Percentiles rank a stretch among this genome's conserved stretches.
Conservation (phyloP, 2,113 vertebrate genomes). For the Zingel zingel region DNA sequence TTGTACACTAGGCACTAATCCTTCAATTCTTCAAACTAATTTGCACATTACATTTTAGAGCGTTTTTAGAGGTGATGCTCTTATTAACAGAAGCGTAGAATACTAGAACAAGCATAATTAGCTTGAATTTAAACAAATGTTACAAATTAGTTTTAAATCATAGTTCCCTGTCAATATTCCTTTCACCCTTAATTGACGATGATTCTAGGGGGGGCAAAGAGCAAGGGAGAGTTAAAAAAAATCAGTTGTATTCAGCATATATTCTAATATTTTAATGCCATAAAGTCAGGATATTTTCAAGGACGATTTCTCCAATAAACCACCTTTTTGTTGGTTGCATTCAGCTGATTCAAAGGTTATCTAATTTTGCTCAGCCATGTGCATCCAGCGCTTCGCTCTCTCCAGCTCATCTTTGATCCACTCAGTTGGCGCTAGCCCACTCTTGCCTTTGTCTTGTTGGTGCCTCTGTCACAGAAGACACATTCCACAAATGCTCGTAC, state of each 20-base stretch:
- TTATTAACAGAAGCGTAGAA: not conserved
- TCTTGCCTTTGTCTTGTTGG: conserved; percentile 59
- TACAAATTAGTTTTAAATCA: not conserved
- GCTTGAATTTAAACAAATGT: not conserved
- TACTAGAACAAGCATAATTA: not conserved
- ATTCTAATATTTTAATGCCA: not conserved
- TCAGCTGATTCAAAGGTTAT: conserved; percentile 56
- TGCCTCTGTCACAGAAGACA: conserved; percentile 38
- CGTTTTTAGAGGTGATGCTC: not conserved
- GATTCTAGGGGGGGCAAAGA: not conserved
- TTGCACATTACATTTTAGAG: not conserved
- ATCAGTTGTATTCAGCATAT: not conserved
- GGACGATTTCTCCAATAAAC: conserved; percentile 6
- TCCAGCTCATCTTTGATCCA: conserved; percentile 48
- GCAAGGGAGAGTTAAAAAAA: not conserved
- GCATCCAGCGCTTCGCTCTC: conserved; percentile 26
- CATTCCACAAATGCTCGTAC: conserved; percentile 59
- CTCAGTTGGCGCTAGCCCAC: conserved; percentile 55
- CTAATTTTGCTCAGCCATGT: conserved; percentile 41
- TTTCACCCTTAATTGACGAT: not conserved
- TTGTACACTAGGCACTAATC: not conserved
- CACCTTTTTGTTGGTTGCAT: conserved; percentile 17
- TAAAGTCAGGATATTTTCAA: not conserved
- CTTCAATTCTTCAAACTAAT: not conserved
- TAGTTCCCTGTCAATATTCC: not conserved